A percentile compares a stretch with the other conserved stretches of the same genome.
These are phyloP conservation scores for Centropus bengalensis DNA, from an alignment of 2,113 vertebrate genomes.

Conservation along the genomic window DNA sequence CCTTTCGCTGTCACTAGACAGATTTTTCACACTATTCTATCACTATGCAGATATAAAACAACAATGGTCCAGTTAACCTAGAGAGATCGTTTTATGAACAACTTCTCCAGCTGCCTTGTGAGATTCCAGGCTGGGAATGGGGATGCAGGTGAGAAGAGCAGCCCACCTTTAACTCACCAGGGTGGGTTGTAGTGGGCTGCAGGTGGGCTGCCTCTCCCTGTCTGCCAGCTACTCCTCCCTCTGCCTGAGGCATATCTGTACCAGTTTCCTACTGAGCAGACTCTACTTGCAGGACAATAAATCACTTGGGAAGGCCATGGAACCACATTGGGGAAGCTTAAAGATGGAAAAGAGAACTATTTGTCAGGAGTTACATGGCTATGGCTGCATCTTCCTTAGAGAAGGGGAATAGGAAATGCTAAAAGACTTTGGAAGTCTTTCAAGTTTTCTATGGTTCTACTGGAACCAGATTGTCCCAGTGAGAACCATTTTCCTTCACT, in stretches of 20 bases:
- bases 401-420: neutral
- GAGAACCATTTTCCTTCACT: neutral
- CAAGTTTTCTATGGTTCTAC: neutral
- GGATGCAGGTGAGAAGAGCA: accelerated
- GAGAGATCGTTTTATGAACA: neutral
- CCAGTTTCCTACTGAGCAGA: neutral
- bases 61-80: neutral
- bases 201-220: neutral
- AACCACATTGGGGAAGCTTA: neutral
- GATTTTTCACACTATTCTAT: neutral
- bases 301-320: neutral
- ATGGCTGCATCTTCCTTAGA: neutral
- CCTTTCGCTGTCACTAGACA: neutral
- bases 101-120: neutral
- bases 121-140: neutral
- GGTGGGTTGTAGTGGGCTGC: neutral
- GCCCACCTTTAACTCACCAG: neutral
- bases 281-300: neutral
- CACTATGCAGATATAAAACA: neutral
- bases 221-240: neutral
- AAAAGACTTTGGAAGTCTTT: neutral
- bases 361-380: neutral
- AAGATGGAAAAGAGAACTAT: neutral
- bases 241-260: accelerated
- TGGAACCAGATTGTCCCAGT: neutral